Evolutionary conservation across 2,888 invertebrate genomes (phyloP), one percentile per base, ranked within the genome.

Genomic region (Drosophila prostipennis): DNA sequence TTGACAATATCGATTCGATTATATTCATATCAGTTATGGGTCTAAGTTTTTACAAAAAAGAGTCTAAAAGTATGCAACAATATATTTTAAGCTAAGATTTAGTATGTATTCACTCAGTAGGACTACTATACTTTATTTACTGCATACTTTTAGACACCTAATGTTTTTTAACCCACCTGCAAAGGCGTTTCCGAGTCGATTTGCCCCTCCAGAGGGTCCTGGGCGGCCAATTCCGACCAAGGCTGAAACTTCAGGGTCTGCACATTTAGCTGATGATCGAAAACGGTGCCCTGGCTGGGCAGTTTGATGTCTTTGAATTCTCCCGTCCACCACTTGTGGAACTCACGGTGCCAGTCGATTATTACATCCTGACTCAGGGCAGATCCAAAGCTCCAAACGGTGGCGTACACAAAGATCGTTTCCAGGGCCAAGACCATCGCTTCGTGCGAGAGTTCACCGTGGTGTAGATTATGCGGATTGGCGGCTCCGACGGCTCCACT

Each of bases 311-410:
- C 94, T 92, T 98, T 98, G 91, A 98, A 99, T 92, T 99, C 98
- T 73, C 95, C 96, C 34, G 94, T 93, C 94, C 98, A 99, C 98
- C 98, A 99, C 92, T 98, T 98, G 90, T 96, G 97, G 91, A 98
- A 98, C 90, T 99, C 98, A 73, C 96, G 96, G 56, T 98, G 94
- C 95, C 98, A 97, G 91, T 99, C 98, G 11, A 96, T 94, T 57
- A 97, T 93, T 92, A 97, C 95, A 92, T 98, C 98, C 93, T 97
- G 97, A 92, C 96, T 97, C 73, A 97, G 93, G 0, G 96, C 95
- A 0, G 98, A 97, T 3, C 98, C 98, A 89, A 98, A 99, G 2
- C 98, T 97, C 98, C 98, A 99, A 53, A 98, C 94, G 64, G 95
- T 94, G 34, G 96, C 95, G 91, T 98, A 98, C 4, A 95, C 97